phyloP scores from a whole-genome alignment of 2,888 invertebrate genomes.

The Marronus borbonicus region DNA sequence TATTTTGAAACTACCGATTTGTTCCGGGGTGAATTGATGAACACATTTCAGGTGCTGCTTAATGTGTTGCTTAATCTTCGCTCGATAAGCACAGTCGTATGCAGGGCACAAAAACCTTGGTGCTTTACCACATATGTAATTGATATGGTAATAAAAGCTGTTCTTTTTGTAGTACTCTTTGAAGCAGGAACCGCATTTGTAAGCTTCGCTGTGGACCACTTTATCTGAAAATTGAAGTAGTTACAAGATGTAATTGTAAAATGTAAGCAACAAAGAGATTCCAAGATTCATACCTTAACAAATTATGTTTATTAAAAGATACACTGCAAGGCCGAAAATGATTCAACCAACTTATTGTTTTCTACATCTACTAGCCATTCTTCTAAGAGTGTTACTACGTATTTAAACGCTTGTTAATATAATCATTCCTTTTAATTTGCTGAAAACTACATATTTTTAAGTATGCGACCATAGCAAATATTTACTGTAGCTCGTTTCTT shows the following conservation, averaged over 20 bases:
- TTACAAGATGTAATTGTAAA: neutral
- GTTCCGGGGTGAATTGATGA: constrained; percentile 27
- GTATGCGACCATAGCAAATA: too few relatives aligned
- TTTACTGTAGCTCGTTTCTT: too few relatives aligned
- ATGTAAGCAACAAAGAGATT: neutral
- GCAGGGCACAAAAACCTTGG: constrained; percentile 41
- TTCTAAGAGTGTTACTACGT: too few relatives aligned
- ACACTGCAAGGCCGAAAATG: neutral
- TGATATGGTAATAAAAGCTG: constrained; percentile 36
- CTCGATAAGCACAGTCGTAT: constrained; percentile 35
- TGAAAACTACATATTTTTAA: too few relatives aligned
- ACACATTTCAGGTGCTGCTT: constrained; percentile 45
- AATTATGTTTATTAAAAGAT: constrained; percentile 1
- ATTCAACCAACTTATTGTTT: neutral
- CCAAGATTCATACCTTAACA: neutral
- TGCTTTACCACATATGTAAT: constrained; percentile 47
- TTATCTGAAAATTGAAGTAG: constrained; percentile 18
- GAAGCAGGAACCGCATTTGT: constrained; percentile 33
- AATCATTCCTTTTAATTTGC: too few relatives aligned
- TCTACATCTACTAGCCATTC: too few relatives aligned
- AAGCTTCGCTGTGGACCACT: neutral
- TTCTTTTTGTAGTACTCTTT: constrained; percentile 31
- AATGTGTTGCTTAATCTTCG: constrained; percentile 44
- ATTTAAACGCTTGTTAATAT: too few relatives aligned
- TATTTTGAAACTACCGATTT: constrained; percentile 29